Evolutionary conservation across 1,140 invertebrate genomes (phyloP), one percentile per base, ranked within the genome.

Genomic region (Aphelinus atriplicis): DNA sequence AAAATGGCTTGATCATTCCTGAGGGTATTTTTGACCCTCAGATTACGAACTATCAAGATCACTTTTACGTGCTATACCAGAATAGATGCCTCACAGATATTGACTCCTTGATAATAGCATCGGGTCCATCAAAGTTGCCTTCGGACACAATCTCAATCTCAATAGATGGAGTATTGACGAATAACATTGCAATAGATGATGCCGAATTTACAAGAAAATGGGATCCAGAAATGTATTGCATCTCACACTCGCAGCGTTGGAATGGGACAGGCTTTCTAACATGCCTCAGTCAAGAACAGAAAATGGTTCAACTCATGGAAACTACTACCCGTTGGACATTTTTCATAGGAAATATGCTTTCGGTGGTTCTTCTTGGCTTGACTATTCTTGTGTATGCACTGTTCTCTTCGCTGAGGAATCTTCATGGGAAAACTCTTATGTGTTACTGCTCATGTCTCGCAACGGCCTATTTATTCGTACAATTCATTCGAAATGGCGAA

Each of bases 381-480:
- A 94, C 93, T 2, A 91, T 93, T 71, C 61, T 92, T n/a, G 91
- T 93, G 0, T 94, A 94, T 80, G 88, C 90, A 1, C 79, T 91
- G 5, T 88, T 94, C 45, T 90, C 90, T 0, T 91, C 93, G 67
- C 82, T 93, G 7, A 80, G 90, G 3, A 94, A 93, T 84, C 85
- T 93, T 4, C 92, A 93, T 74, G 92, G 92, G 3, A 90, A 91
- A 84, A 91, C 90, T 2, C 82, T 93, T 43, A 91, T 93, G 88
- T 90, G 89, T 63, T 92, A 93, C 78, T 89, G 92, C 2, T 79
- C 87, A 3, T 89, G 89, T 0, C 83, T 94, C 0, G 82, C 91
- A 46, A 75, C 91, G 0, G 91, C 90, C 1, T 93, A 92, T 78
- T 78, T 87, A 0, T 84, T 89, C 60, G 83, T 93, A 3, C 85